These are phyloP conservation scores for Polia nebulosa DNA, from an alignment of 2,888 invertebrate genomes.

Conservation along the genomic window DNA sequence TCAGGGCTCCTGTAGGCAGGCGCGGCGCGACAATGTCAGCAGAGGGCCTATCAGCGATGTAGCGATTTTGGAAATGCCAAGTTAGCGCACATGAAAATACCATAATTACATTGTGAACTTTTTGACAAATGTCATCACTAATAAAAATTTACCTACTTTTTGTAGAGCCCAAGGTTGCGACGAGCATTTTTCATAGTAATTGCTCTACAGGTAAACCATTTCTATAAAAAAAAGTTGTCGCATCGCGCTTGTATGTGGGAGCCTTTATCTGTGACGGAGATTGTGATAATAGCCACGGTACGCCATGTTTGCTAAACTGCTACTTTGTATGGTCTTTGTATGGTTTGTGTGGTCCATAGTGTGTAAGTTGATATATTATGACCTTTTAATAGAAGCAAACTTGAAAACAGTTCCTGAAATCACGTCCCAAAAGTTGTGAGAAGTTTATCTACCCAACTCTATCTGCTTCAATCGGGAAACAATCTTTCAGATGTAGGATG, in stretches of 20 bases:
- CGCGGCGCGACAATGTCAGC: not conserved
- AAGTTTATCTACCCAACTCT: constrained; percentile 28
- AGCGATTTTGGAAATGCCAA: not conserved
- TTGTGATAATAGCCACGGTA: not conserved
- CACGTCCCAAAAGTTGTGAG: constrained; percentile 27
- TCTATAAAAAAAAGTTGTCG: not conserved
- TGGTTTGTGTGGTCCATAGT: too few relatives aligned
- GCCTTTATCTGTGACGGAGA: not conserved
- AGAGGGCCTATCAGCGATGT: not conserved
- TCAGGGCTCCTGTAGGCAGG: not conserved
- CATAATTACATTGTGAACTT: not conserved
- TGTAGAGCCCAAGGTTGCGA: not conserved
- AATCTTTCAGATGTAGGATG: not conserved
- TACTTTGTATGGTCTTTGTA: not conserved
- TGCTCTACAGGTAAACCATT: not conserved
- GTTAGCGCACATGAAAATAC: not conserved
- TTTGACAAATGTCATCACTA: not conserved
- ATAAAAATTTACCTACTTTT: not conserved
- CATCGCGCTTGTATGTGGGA: not conserved
- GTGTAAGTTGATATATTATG: not conserved
- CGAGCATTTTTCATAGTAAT: not conserved
- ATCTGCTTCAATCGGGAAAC: constrained; percentile 8
- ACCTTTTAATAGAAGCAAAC: constrained; percentile 12
- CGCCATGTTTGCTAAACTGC: constrained; percentile 6
- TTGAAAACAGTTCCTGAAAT: constrained; percentile 3